Conservation (phyloP, 2,113 vertebrate genomes). For the Zosterops borbonicus region DNA sequence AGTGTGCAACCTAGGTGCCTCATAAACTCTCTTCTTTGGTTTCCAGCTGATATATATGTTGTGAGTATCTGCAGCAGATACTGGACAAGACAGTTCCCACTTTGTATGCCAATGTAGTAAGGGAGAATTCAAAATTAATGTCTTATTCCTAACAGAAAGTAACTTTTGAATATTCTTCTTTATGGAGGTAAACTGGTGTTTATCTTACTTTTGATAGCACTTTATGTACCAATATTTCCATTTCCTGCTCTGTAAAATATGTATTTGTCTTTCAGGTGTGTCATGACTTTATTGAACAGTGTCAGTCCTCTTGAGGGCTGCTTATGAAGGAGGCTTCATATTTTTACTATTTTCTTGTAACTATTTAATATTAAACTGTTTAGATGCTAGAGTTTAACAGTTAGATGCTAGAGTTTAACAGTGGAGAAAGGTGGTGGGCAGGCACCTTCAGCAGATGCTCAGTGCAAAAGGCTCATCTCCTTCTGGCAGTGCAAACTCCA, state of each 20-base stretch:
- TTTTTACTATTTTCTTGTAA: background rate
- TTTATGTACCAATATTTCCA: background rate
- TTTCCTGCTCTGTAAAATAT: background rate
- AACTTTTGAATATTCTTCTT: background rate
- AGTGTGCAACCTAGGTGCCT: background rate
- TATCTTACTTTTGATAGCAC: background rate
- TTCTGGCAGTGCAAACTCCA: accelerated
- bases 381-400: background rate
- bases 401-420: background rate
- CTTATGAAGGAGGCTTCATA: background rate
- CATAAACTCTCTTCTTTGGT: background rate
- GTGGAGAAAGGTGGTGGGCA: background rate
- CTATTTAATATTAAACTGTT: background rate
- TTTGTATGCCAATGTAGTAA: background rate
- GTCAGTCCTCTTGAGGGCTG: background rate
- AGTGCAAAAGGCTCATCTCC: background rate
- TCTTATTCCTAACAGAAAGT: background rate
- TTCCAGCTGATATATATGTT: background rate
- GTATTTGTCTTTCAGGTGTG: slow-evolving; percentile 16
- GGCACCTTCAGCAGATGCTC: background rate
- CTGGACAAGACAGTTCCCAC: background rate
- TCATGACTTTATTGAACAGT: background rate
- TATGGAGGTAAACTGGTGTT: background rate
- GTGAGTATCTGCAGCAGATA: background rate
- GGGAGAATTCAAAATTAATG: background rate